phyloP scores from a whole-genome alignment of 2,797 vertebrate genomes.

The Labroides dimidiatus region DNA sequence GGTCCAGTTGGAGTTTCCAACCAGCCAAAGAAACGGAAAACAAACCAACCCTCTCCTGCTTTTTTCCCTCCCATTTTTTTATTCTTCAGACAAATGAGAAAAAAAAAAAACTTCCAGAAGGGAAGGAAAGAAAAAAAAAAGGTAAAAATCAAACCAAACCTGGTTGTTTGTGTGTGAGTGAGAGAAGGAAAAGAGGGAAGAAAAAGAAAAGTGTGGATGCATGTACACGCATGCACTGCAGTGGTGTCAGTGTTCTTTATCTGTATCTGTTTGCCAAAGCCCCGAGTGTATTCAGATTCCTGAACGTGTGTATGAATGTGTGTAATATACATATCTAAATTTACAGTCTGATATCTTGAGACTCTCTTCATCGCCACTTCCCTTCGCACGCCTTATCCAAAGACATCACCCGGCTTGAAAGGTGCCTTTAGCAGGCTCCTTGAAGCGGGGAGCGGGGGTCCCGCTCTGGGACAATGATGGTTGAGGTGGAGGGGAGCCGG shows the following conservation, averaged over 20 bases:
- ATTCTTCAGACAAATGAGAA: slow-evolving; percentile 48
- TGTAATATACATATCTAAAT: slow-evolving; percentile 72
- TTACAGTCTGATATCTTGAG: slow-evolving; percentile 60
- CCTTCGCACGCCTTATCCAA: slow-evolving; percentile 63
- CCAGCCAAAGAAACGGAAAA: slow-evolving; percentile 65
- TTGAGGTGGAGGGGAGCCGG: slow-evolving; percentile 90
- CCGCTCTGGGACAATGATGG: slow-evolving; percentile 86
- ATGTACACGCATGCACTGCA: slow-evolving; percentile 21
- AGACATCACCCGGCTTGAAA: slow-evolving; percentile 83
- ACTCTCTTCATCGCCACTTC: slow-evolving; percentile 40
- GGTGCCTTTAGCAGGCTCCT: slow-evolving; percentile 91
- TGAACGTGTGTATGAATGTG: slow-evolving; percentile 43
- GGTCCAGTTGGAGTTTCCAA: slow-evolving; percentile 66
- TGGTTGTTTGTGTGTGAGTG: background rate
- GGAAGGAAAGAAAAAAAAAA: background rate
- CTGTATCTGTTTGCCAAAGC: slow-evolving; percentile 35
- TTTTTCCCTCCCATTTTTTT: slow-evolving; percentile 39
- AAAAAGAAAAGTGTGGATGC: slow-evolving; percentile 11
- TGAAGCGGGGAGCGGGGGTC: slow-evolving; percentile 89
- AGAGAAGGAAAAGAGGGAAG: background rate
- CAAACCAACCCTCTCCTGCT: slow-evolving; percentile 48
- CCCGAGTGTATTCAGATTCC: slow-evolving; percentile 49
- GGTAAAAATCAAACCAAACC: slow-evolving; percentile 16
- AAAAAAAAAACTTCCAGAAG: slow-evolving; percentile 27
- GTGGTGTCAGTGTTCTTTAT: slow-evolving; percentile 20